Base-by-base conservation (phyloP, 2,888 invertebrate species). In the Andrena minutula region DNA sequence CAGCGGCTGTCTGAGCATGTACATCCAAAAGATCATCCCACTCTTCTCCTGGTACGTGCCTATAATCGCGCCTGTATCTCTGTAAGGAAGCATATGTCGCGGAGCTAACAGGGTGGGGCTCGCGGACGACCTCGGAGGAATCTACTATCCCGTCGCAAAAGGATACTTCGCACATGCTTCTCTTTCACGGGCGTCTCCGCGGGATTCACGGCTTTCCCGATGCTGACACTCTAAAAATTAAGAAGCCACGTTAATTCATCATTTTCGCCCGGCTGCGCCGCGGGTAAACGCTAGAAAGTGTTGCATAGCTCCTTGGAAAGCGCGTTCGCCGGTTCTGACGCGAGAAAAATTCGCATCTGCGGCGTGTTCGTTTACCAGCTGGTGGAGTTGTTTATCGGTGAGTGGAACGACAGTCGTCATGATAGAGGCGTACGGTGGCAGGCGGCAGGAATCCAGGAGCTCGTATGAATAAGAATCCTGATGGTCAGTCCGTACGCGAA, bases 161-260 rank as follows among this genome's bases (percentile, higher is more conserved):
- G 94, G 94, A 95, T 96, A 95, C 96, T 96, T 88, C 99, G 96
- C 60, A 99, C 98, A 97, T 99, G 99, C 95, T 99, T 99, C 93
- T 99, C 99, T 95, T 99, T 99, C 0, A 99, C 97, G 0, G 99
- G 99, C 8, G 97, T 97, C 94, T 99, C 99, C 85, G 97, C 95
- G 12, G 96, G 95, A 94, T 98, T 99, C 86, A 99, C 97, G 26
- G 99, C 99, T 94, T 99, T 99, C 90, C 96, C 96, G 81, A 99
- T 97, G 86, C 98, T 98, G 90, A 97, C 95, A 74, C 96, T 96
- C 98, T 98, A 95, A 6, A 85, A 85, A 82, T 63, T 32, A 12
- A 63, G 35, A 65, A 65, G 70, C 58, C 51, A 64, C 41, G 41
- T 20, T 41, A 30, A 16, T 66, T 16, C 0, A 5, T 28, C 32